Evolutionary conservation across 2,888 invertebrate species (phyloP), one percentile per base, ranked within the genome.

Genomic region (Lasioglossum morio): DNA sequence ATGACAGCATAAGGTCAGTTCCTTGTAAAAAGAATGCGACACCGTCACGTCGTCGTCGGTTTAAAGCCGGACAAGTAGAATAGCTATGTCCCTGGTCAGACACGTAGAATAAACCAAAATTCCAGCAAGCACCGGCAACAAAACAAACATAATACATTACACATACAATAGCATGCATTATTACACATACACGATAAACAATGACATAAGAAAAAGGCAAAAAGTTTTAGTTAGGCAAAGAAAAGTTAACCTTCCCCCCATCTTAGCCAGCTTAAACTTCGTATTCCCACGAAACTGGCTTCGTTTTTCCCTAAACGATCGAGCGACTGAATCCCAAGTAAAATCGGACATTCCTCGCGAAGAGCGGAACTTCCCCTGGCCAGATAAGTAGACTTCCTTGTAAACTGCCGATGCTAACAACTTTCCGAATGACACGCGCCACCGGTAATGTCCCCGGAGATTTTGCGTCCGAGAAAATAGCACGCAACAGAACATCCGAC

Each of bases 1-100:
- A 34, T 37, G 34, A 37, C 66, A 37, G 14, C 23, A 14, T 70
- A 70, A 70, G 70, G 70, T 70, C n/a, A 70, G 70, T 70, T n/a
- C 40, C 37, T 70, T 40, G 0, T 70, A 14, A 70, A 14, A 70
- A 37, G 40, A 40, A 5, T 40, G 14, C 14, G 40, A 12, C 5
- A 40, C 5, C 0, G 14, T 46, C 46, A 5, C 46, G 46, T 7
- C n/a, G 40, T 16, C 46, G 46, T 7, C n/a, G 40, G 70, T 23
- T 70, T 10, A 37, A 40, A 43, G 70, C 70, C n/a, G 27, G 37
- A 14, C 70, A 40, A 70, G 70, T 70, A 70, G 43, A 43, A 43
- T 43, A 43, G 43, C 14, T 14, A 43, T 14, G 43, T 43, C 43
- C 14, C 43, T 43, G 14, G 43, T 43, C 43, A 14, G 43, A 43